Evolutionary conservation across 2,888 invertebrate species (phyloP), one percentile per base, ranked within the genome.

Genomic region (Monoplex corrugatus): DNA sequence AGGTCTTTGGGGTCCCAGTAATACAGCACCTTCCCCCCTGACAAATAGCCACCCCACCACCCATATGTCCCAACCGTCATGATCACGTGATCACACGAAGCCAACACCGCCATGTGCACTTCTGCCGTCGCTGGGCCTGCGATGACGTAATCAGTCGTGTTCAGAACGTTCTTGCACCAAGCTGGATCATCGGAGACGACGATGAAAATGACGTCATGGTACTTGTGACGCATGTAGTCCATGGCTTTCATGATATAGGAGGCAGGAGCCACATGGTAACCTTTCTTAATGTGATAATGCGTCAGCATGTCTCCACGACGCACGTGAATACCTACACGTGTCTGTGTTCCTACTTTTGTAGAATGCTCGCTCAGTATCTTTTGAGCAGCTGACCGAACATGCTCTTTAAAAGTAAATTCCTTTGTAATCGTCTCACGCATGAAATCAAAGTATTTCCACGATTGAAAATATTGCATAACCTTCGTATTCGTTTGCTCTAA

Each of bases 381-480:
- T n/a, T 23, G 6, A 13, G 87, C 87, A 8, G 44, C 28, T 1
- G n/a, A 10, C 23, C 50, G 78, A 13, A 87, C 45, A n/a, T 13
- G 5, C 16, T 35, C 44, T 23, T 45, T 63, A 32, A 89, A 87
- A 40, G 75, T 72, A 63, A 87, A 89, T 72, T 89, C 89, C 43
- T 68, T 40, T 32, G 19, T 19, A 3, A 89, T 32, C 38, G n/a
- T 45, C 32, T 83, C 75, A 5, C 63, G 45, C 50, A 87, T 72
- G 32, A 32, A 75, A 32, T 86, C 23, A 83, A 89, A 89, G 35
- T 89, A 89, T 57, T 87, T 89, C 89, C 89, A 89, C 16, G 89
- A 89, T 57, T 89, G 87, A n/a, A 91, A 82, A 43, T 86, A 91
- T 35, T 86, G 89, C 72, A 82, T 43, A 23, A 90, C 40, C 5